A percentile compares a stretch with the other conserved stretches of the same genome.
Conservation (phyloP, 2,797 vertebrate species). For the Sarcophilus harrisii region DNA sequence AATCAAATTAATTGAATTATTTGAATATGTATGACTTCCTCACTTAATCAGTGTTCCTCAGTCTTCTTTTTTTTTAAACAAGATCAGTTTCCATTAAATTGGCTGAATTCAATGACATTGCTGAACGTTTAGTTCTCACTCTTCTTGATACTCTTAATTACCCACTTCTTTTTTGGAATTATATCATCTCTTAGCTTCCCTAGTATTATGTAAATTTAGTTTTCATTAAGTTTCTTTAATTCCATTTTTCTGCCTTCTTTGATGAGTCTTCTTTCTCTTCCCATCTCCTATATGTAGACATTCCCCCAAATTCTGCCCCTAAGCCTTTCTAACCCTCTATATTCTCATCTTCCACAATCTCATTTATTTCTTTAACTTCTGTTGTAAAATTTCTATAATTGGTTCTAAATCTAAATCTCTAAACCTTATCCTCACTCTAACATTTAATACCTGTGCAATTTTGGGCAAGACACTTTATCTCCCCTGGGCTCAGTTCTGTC, state of each 20-base stretch:
- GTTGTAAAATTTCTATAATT: neutral
- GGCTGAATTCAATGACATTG: neutral
- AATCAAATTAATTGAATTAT: neutral
- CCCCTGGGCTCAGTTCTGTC: neutral
- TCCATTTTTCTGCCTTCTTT: neutral
- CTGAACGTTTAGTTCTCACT: slow-evolving; percentile 51
- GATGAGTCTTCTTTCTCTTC: neutral
- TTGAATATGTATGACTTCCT: neutral
- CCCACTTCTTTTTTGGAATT: neutral
- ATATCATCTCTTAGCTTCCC: neutral
- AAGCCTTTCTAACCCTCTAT: neutral
- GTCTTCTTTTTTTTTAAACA: neutral
- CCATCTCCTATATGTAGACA: neutral
- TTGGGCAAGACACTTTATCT: neutral
- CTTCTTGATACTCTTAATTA: slow-evolving; percentile 29
- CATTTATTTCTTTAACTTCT: neutral
- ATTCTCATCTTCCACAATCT: neutral
- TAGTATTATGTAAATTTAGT: neutral
- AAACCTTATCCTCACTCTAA: neutral
- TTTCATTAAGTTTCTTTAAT: neutral
- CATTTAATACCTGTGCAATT: neutral
- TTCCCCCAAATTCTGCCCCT: neutral
- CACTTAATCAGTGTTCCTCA: neutral
- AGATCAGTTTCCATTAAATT: neutral
- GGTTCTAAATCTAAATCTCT: neutral